Evolutionary conservation across 2,888 invertebrate species (phyloP), one percentile per base, ranked within the genome.

Genomic region (Clistopyga incitator): DNA sequence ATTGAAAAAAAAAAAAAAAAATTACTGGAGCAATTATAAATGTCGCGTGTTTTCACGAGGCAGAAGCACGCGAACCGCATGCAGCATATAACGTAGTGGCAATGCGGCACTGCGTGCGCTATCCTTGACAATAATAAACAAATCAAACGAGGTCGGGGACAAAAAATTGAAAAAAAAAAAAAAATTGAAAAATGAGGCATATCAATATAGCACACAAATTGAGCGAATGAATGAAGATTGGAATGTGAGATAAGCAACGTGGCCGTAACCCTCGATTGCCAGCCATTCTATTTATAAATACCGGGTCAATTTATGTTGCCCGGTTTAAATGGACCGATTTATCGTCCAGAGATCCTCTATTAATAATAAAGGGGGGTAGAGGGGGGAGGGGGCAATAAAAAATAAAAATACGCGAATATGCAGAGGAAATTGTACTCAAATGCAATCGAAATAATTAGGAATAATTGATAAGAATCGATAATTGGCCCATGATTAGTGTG

Each of bases 251-350:
- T 77, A 68, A 76, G 54, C 64, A 70, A 71, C 67, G 78, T 72
- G 79, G 56, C 80, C 79, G 79, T 80, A 76, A 76, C 79, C 83
- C 76, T 80, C 72, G 50, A 67, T 76, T 13, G 65, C 42, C 23
- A 65, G 50, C 38, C 50, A 67, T 75, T 82, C 83, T 83, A 83
- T 83, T 80, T 79, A 82, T 82, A 82, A 82, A 76, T 74, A 65
- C 45, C 56, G n/a, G 34, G 50, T 71, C 79, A 70, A 82, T 82
- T 79, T 76, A 82, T 77, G 61, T 76, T 71, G 71, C 64, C 70
- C 38, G 29, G 50, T 29, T 42, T 59, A 79, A 79, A 79, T 79
- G 75, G 52, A 34, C 71, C 75, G 70, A 75, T 75, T 61, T 71
- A 65, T 56, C 82, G 75, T 56, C 20, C 65, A 29, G 64, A 34